phyloP scores from a whole-genome alignment of 2,113 vertebrate genomes.

The Campylorhamphus procurvoides region DNA sequence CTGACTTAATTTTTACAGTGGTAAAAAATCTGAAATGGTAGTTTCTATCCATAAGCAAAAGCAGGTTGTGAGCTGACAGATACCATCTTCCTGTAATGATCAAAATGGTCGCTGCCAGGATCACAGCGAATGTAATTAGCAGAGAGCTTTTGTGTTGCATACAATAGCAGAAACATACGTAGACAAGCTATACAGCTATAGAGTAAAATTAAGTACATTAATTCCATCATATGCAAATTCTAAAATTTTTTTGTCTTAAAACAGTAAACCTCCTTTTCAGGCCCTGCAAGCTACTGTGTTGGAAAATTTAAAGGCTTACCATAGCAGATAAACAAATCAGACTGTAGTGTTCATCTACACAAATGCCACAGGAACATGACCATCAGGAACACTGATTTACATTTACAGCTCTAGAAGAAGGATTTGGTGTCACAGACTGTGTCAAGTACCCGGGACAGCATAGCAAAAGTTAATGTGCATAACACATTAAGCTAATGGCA shows the following conservation, averaged over 20 bases:
- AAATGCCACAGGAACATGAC: neutral
- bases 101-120: neutral
- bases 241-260: neutral
- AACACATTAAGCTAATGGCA: constrained; percentile 11
- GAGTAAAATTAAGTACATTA: neutral
- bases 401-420: constrained; percentile 4
- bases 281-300: neutral
- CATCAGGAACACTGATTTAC: neutral
- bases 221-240: neutral
- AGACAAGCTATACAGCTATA: neutral
- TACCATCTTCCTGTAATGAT: neutral
- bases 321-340: neutral
- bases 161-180: neutral
- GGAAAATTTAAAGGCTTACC: neutral
- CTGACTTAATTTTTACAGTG: neutral
- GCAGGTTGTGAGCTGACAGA: neutral
- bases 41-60: neutral
- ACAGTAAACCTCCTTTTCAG: neutral
- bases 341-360: neutral
- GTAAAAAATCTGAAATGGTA: neutral
- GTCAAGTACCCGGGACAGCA: neutral
- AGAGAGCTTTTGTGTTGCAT: neutral
- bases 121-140: neutral
- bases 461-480: neutral
- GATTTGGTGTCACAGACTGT: neutral